Base-by-base conservation (phyloP, 2,797 vertebrate genomes). In the Luscinia luscinia region DNA sequence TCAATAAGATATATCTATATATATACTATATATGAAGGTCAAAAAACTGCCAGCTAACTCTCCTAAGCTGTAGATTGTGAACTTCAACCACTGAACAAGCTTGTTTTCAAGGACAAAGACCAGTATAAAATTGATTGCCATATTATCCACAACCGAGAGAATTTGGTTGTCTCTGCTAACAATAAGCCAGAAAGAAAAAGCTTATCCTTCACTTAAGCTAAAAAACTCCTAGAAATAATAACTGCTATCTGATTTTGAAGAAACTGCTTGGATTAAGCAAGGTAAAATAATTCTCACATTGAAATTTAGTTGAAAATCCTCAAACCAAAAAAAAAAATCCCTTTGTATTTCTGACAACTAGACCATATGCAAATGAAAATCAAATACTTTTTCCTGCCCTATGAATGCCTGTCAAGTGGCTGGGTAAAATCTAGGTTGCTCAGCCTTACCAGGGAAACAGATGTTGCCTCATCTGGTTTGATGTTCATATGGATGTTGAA, bases 401-500 rank as follows among this genome's bases (percentile, higher is more conserved):
- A 11, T 26, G 52, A 89, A 62, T 80, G 58, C 36, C 85, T 79
- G 52, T 93, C 79, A 90, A 86, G 43, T 84, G 80, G 27, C 67
- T 93, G 83, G 63, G 77, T 90, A 94, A 95, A 95, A 95, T 84
- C 90, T 84, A 93, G 74, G 86, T 75, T 96, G 87, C 72, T 79
- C 74, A 15, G 82, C 58, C 70, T 93, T 95, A 94, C 85, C 87
- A 94, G 83, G 61, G 87, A 94, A 96, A 93, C 93, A 96, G 93
- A 95, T 93, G 95, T 96, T 95, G 57, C 70, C n/a, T 96, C 95
- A 94, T 97, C 95, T 95, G 95, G 92, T 93, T 94, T 94, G 87
- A 82, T 84, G 69, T 69, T 95, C 66, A 84, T 92, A 72, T 77
- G 93, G 86, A 96, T 96, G 91, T 95, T 93, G 89, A 94, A 94